Conservation (phyloP, 2,113 vertebrate species). For the Spheniscus mendiculus region DNA sequence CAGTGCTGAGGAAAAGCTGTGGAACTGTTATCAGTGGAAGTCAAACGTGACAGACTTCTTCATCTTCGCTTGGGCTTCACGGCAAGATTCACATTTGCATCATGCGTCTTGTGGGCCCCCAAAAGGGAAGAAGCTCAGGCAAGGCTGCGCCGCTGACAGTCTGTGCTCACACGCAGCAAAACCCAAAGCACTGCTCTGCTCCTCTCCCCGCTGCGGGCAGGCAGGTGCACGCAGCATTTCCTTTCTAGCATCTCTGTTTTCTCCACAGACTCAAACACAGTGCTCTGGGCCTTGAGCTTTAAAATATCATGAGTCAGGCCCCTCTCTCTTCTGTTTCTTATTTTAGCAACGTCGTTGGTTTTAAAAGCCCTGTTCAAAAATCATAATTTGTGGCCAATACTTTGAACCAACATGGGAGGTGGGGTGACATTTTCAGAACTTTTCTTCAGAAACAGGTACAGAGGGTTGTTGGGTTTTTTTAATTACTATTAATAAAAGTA, state of each 20-base stretch:
- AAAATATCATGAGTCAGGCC: not conserved
- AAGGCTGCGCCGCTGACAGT: not conserved
- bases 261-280: not conserved
- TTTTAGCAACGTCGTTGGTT: fast-evolving
- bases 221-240: not conserved
- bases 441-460: not conserved
- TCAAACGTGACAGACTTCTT: not conserved
- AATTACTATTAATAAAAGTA: not conserved
- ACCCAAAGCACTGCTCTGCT: not conserved
- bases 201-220: not conserved
- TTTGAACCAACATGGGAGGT: not conserved
- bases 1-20: not conserved
- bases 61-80: not conserved
- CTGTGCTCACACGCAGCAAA: not conserved
- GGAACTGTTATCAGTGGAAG: not conserved
- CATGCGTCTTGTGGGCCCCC: not conserved
- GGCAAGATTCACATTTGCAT: not conserved
- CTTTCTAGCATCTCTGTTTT: not conserved
- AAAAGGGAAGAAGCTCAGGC: not conserved
- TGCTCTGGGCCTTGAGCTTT: not conserved
- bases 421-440: not conserved
- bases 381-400: not conserved
- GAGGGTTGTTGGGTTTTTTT: not conserved
- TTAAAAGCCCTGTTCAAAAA: not conserved
- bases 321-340: not conserved